phyloP scores from a whole-genome alignment of 2,888 invertebrate species.

The Lepidocyrtoides sp. region DNA sequence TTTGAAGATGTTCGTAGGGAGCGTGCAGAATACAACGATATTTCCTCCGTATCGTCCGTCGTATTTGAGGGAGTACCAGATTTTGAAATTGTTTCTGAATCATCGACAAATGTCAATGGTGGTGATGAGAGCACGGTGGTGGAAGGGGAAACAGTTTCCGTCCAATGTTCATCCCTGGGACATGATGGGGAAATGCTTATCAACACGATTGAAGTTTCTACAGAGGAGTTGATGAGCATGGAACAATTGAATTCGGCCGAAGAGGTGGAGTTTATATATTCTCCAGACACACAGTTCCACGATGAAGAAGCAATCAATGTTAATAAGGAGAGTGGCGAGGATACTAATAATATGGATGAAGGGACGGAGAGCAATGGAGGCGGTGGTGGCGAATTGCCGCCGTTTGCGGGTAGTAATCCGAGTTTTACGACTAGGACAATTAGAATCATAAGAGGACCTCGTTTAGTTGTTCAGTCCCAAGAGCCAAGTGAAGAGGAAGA shows the following conservation, averaged over 20 bases:
- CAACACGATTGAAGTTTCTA: constrained; percentile 72
- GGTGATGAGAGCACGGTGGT: not conserved
- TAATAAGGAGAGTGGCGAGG: no score
- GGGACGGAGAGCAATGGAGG: no score
- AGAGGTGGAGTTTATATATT: constrained; percentile 45
- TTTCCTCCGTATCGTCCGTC: no score
- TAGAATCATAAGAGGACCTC: not conserved
- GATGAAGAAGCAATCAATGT: not conserved
- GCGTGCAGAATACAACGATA: no score
- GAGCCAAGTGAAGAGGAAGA: not conserved
- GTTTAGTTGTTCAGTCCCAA: not conserved
- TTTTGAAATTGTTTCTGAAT: not conserved
- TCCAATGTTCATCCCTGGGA: not conserved
- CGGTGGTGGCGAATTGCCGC: no score
- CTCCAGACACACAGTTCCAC: constrained; percentile 42
- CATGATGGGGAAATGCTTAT: constrained; percentile 40
- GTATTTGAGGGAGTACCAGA: not conserved
- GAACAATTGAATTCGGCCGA: constrained; percentile 16
- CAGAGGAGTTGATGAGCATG: constrained; percentile 63
- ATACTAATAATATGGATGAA: not conserved
- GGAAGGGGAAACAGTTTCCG: not conserved
- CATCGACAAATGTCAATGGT: not conserved
- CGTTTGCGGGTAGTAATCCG: not conserved
- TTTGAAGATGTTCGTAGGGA: not conserved
- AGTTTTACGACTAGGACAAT: not conserved